phyloP scores from a whole-genome alignment of 2,797 vertebrate species.

The Microhierax caerulescens region DNA sequence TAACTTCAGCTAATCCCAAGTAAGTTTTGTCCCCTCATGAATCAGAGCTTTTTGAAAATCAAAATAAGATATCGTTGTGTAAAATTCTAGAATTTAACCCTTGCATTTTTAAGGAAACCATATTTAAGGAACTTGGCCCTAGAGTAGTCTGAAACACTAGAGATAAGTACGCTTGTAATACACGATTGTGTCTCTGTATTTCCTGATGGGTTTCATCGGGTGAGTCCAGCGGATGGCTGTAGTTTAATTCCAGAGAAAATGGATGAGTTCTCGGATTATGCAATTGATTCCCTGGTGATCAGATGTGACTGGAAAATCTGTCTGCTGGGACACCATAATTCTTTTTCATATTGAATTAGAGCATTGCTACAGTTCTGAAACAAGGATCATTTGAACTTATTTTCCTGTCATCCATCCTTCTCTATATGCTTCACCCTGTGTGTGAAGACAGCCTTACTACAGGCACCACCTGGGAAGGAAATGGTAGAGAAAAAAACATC shows the following conservation, averaged over 20 bases:
- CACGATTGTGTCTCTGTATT: neutral
- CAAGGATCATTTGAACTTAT: neutral
- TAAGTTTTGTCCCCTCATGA: neutral
- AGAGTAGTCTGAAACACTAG: neutral
- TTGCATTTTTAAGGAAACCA: neutral
- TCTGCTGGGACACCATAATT: neutral
- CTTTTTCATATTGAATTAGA: neutral
- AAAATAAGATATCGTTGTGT: neutral
- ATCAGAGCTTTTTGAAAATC: neutral
- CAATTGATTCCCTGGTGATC: neutral
- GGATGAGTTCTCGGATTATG: neutral
- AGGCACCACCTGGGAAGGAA: neutral
- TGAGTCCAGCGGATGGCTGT: neutral
- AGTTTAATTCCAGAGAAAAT: neutral
- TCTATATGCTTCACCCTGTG: neutral
- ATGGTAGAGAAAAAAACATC: neutral
- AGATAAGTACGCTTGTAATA: neutral
- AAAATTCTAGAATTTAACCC: neutral
- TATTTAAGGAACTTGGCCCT: neutral
- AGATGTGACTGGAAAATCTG: neutral
- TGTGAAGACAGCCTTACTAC: neutral
- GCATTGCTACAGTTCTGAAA: neutral
- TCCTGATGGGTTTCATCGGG: neutral
- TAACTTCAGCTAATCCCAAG: neutral
- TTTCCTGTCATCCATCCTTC: neutral